Conservation (phyloP, 2,888 invertebrate genomes). For the Acronicta alni region DNA sequence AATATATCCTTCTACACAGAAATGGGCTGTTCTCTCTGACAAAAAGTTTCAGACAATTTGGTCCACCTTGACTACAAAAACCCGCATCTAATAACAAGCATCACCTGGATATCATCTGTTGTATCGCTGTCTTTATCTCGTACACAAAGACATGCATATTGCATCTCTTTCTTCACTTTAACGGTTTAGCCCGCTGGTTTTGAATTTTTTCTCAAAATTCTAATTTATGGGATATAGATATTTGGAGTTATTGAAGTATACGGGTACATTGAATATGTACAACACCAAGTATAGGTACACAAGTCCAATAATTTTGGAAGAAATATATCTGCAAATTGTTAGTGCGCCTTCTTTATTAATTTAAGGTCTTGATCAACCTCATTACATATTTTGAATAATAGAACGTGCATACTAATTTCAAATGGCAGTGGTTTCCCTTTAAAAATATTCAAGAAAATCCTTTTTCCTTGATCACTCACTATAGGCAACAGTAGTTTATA, state of each 20-base stretch:
- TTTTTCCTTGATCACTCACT: no score
- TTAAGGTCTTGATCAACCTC: no score
- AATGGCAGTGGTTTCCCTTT: no score
- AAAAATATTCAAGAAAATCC: no score
- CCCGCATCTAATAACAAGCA: conserved; percentile 33
- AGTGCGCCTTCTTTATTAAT: no score
- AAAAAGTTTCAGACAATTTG: conserved; percentile 35
- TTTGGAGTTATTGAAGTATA: conserved; percentile 22
- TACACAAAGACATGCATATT: conserved; percentile 16
- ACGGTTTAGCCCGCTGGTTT: conserved; percentile 42
- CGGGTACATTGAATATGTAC: conserved; percentile 1
- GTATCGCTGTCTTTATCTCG: conserved; percentile 21
- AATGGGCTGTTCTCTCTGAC: conserved; percentile 5
- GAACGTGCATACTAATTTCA: no score
- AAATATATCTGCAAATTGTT: no score
- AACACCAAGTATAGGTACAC: not conserved
- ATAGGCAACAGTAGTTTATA: no score
- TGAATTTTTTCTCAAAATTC: conserved; percentile 8
- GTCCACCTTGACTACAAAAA: conserved; percentile 40
- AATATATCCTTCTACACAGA: conserved; percentile 16
- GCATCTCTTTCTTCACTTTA: conserved; percentile 29
- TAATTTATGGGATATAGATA: conserved; percentile 23
- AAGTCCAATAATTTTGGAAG: not conserved
- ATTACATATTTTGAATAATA: no score
- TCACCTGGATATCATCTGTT: conserved; percentile 54